Conservation (phyloP, 2,797 vertebrate species). For the Apogon hyalosoma region DNA sequence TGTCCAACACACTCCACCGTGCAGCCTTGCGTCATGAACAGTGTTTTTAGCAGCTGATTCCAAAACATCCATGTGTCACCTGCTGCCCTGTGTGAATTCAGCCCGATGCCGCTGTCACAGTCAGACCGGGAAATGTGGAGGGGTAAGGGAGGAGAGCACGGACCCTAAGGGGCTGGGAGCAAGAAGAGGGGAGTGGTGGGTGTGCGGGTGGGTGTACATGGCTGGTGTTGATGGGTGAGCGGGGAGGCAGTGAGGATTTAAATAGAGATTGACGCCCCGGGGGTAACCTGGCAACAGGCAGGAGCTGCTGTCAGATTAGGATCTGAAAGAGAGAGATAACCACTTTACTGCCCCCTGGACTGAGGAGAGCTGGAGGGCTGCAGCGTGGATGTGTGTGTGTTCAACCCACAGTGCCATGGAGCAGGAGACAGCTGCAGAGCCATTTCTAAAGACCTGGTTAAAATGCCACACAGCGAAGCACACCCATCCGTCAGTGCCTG, state of each 20-base stretch:
- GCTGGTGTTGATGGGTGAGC: conserved; percentile 77
- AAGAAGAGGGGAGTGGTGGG: conserved; percentile 35
- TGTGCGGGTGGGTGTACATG: conserved; percentile 56
- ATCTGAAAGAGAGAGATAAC: conserved; percentile 96
- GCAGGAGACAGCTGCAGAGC: conserved; percentile 80
- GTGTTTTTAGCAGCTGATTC: conserved; percentile 58
- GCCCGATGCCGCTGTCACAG: conserved; percentile 53
- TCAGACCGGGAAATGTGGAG: conserved; percentile 17
- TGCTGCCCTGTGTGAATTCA: conserved; percentile 63
- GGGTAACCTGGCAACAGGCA: conserved; percentile 96
- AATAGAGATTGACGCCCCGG: conserved; percentile 82
- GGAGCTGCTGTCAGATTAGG: conserved; percentile 96
- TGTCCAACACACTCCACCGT: conserved; percentile 22
- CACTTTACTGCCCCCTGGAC: conserved; percentile 91
- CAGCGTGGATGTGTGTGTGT: conserved; percentile 64
- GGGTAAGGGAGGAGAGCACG: conserved; percentile 24
- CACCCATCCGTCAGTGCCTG: conserved; percentile 73
- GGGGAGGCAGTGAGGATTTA: conserved; percentile 81
- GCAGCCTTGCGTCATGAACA: conserved; percentile 17
- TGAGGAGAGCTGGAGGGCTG: conserved; percentile 76
- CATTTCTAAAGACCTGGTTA: conserved; percentile 79
- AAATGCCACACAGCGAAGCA: conserved; percentile 76
- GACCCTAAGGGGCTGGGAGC: conserved; percentile 38
- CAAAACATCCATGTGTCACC: conserved; percentile 67
- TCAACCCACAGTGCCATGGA: conserved; percentile 82